Conservation (phyloP, 2,888 invertebrate genomes). For the Dyspetes luteomarginatus region DNA sequence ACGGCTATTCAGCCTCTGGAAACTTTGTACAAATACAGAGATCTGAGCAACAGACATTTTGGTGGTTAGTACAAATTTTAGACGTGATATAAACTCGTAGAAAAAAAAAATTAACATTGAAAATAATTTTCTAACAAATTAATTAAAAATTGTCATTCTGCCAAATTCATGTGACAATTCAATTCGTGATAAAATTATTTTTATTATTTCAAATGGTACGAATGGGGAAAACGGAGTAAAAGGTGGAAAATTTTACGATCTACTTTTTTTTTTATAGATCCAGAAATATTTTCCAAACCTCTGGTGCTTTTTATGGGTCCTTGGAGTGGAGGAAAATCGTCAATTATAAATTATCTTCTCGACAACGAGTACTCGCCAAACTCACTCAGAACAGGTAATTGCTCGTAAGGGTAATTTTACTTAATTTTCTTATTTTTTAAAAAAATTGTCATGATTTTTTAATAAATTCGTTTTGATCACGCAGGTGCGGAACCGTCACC, state of each 20-base stretch:
- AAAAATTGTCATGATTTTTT: not conserved
- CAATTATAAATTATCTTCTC: slow-evolving; percentile 95
- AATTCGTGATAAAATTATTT: not conserved
- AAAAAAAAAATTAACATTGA: too few relatives aligned
- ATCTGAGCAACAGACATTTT: slow-evolving; percentile 95
- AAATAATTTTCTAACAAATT: not conserved
- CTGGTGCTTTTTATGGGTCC: slow-evolving; percentile 97
- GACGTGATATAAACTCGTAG: too few relatives aligned
- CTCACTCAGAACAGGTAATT: slow-evolving; percentile 93
- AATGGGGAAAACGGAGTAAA: too few relatives aligned
- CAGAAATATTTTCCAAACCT: slow-evolving; percentile 97
- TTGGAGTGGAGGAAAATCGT: slow-evolving; percentile 98
- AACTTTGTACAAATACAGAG: slow-evolving; percentile 95
- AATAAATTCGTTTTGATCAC: slow-evolving; percentile 12
- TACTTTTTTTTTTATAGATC: slow-evolving; percentile 85
- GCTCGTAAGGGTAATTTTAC: slow-evolving; percentile 25
- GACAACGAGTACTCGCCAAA: slow-evolving; percentile 93
- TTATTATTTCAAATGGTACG: too few relatives aligned
- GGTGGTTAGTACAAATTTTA: slow-evolving; percentile 85
- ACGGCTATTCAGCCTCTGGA: slow-evolving; percentile 95
- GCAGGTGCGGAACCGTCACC: slow-evolving; percentile 97
- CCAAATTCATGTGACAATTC: too few relatives aligned
- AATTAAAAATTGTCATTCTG: not conserved
- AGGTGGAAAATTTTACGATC: not conserved
- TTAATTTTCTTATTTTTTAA: slow-evolving; percentile 24